A percentile compares a stretch with the other conserved stretches of the same genome.
Conservation (phyloP, 2,113 vertebrate species). For the Laticauda laticaudata region DNA sequence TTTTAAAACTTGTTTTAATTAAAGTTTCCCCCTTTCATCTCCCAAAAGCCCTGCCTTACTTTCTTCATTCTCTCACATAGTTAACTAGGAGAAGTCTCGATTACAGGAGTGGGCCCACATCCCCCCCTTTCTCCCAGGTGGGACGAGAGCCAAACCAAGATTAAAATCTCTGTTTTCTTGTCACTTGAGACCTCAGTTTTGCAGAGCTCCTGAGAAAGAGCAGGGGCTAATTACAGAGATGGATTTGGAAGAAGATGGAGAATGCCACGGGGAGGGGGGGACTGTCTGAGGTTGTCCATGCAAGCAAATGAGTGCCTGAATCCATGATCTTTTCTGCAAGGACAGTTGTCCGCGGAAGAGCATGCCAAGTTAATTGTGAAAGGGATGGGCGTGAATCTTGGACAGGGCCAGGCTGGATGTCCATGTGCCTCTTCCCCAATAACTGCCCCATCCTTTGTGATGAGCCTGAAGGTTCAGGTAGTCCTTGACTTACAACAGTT, state of each 20-base stretch:
- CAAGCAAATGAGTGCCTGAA: fast-evolving
- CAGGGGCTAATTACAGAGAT: neutral
- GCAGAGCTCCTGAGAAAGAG: conserved; percentile 5
- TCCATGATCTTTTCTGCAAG: neutral
- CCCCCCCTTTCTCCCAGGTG: neutral
- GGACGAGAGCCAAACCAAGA: neutral
- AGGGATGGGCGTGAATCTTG: neutral
- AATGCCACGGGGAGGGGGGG: neutral
- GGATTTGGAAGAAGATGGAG: neutral
- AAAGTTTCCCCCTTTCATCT: conserved; percentile 58
- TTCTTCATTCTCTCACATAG: conserved; percentile 42
- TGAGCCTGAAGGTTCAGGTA: neutral
- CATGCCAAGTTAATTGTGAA: neutral
- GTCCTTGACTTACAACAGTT: neutral
- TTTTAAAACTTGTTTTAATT: conserved; percentile 62
- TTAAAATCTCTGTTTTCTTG: conserved; percentile 14
- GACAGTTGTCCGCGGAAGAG: neutral
- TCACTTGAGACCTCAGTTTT: neutral
- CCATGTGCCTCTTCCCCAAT: neutral
- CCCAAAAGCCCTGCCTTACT: conserved; percentile 49
- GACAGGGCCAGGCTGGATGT: neutral
- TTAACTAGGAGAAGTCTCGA: neutral
- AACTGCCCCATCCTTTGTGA: neutral
- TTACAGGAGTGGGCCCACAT: neutral
- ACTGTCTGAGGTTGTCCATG: neutral